Conservation (phyloP, 2,888 invertebrate genomes). For the Endotricha flammealis region DNA sequence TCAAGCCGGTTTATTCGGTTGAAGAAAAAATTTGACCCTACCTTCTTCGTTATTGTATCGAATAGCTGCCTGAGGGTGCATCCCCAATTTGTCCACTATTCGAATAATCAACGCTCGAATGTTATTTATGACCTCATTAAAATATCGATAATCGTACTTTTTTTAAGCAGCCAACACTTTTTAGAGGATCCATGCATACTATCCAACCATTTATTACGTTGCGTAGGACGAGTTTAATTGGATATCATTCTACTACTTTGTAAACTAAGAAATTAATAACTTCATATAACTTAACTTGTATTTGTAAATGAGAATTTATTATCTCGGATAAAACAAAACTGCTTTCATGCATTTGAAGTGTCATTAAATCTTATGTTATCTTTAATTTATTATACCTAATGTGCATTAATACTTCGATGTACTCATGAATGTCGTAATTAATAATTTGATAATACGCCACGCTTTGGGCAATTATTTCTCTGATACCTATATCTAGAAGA, state of each 20-base stretch:
- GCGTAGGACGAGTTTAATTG: conserved; percentile 62
- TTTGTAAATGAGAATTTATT: conserved; percentile 8
- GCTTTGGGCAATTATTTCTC: too few relatives aligned
- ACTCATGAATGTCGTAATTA: too few relatives aligned
- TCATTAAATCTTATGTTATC: too few relatives aligned
- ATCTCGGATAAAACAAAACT: too few relatives aligned
- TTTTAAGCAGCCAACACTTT: conserved; percentile 25
- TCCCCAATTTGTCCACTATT: conserved; percentile 69
- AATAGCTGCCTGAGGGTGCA: conserved; percentile 50
- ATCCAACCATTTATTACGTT: conserved; percentile 28
- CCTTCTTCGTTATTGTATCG: conserved; percentile 47
- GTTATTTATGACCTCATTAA: conserved; percentile 73
- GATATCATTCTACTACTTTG: conserved; percentile 39
- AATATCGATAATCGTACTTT: conserved; percentile 61
- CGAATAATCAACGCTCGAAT: conserved; percentile 56
- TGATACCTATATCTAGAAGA: too few relatives aligned
- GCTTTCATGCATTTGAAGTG: too few relatives aligned
- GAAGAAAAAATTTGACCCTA: conserved; percentile 62
- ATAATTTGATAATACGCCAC: too few relatives aligned
- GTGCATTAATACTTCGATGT: too few relatives aligned
- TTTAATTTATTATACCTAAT: too few relatives aligned
- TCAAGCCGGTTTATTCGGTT: conserved; percentile 66
- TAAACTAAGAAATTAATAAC: conserved; percentile 17
- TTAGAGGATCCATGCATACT: conserved; percentile 17
- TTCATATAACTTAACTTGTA: conserved; percentile 13